Percentiles rank a stretch among this genome's conserved stretches.
Evolutionary conservation across 2,797 vertebrate genomes (phyloP).

Genomic region (Falco novaeseelandiae): DNA sequence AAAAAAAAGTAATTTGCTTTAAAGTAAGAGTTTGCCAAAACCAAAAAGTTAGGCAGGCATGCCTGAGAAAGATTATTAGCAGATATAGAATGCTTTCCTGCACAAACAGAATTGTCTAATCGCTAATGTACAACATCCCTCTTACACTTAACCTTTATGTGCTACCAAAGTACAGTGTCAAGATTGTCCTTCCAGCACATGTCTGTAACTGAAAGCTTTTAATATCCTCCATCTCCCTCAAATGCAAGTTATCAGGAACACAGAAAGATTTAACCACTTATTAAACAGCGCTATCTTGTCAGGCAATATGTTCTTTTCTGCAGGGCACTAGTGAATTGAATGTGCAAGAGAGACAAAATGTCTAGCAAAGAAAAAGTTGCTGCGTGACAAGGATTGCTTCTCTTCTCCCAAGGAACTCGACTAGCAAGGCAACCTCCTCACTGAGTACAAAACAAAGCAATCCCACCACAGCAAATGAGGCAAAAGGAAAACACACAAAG

Average conservation of each 20-base stretch:
- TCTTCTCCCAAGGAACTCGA: background rate
- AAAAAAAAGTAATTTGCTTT: background rate
- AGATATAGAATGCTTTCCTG: background rate
- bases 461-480: background rate
- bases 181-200: background rate
- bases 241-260: slow-evolving; percentile 4
- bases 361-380: background rate
- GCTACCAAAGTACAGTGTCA: background rate
- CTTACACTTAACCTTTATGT: background rate
- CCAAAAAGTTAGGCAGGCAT: background rate
- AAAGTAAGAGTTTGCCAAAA: background rate
- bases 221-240: background rate
- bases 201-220: slow-evolving; percentile 30
- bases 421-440: background rate
- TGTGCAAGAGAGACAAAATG: slow-evolving; percentile 17
- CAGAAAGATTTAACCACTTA: background rate
- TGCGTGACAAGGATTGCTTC: background rate
- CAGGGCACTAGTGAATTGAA: slow-evolving; percentile 34
- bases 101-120: background rate
- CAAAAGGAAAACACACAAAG: background rate
- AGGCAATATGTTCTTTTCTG: slow-evolving; percentile 31
- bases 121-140: background rate
- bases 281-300: background rate
- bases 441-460: background rate
- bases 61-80: background rate